Conservation (phyloP, 2,888 invertebrate genomes). For the Dione vanillae region DNA sequence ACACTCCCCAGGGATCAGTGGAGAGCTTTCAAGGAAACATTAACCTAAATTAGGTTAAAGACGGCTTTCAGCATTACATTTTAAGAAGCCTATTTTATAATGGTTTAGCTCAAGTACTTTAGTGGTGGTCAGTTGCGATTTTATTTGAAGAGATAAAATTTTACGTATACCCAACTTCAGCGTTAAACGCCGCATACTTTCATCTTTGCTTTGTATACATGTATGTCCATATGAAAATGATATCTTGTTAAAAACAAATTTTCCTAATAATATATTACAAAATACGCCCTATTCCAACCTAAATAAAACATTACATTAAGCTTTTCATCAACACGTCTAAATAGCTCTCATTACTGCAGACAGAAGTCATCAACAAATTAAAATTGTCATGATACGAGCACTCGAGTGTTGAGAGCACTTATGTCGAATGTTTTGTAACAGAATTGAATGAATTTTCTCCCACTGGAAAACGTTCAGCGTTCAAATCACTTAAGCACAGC, state of each 20-base stretch:
- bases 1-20: conserved; percentile 37
- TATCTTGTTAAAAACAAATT: no score
- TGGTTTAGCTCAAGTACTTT: not conserved
- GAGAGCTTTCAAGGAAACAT: conserved; percentile 45
- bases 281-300: no score
- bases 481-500: conserved; percentile 51
- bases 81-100: conserved; percentile 23
- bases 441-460: conserved; percentile 49
- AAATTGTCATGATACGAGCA: conserved; percentile 16
- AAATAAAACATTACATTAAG: no score
- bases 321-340: not conserved
- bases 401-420: conserved; percentile 26
- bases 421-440: conserved; percentile 38
- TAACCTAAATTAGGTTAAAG: conserved; percentile 47
- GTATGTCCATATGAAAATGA: no score
- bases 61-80: conserved; percentile 34
- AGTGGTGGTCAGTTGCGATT: not conserved
- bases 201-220: no score
- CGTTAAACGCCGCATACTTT: no score
- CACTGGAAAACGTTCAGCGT: conserved; percentile 54
- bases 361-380: conserved; percentile 6
- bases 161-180: no score
- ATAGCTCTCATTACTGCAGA: not conserved
- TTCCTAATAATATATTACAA: no score
- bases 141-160: not conserved